phyloP scores from a whole-genome alignment of 2,888 invertebrate genomes.

The Rhamnusium bicolor region DNA sequence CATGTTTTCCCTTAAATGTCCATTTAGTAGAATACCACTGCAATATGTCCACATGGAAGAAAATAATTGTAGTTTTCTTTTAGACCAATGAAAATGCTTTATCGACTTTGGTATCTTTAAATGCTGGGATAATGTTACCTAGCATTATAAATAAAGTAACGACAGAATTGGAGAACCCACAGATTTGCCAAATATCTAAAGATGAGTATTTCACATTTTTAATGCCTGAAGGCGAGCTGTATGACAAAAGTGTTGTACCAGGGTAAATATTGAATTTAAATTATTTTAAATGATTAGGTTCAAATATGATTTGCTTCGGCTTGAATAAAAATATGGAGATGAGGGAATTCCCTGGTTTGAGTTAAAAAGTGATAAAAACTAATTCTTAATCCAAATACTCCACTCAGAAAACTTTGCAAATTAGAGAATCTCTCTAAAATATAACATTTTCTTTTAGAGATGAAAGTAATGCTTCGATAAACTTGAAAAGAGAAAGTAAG shows the following conservation, averaged over 20 bases:
- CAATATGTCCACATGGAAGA: too few species aligned
- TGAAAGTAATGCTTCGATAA: constrained; percentile 75
- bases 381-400: too few species aligned
- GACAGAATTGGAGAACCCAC: constrained; percentile 76
- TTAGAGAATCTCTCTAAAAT: too few species aligned
- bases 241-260: constrained; percentile 88
- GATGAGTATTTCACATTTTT: constrained; percentile 87
- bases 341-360: too few species aligned
- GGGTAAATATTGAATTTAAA: constrained; percentile 69
- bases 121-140: constrained; percentile 79
- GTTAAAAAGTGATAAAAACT: too few species aligned
- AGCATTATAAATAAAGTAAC: constrained; percentile 77
- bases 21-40: too few species aligned
- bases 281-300: not conserved
- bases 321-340: too few species aligned
- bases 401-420: too few species aligned
- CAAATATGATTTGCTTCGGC: not conserved
- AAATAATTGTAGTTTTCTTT: constrained; percentile 31
- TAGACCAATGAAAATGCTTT: constrained; percentile 82
- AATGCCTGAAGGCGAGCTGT: constrained; percentile 92
- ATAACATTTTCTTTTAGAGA: constrained; percentile 62
- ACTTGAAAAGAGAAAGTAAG: constrained; percentile 96
- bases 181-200: constrained; percentile 81
- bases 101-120: constrained; percentile 78
- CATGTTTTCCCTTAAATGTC: too few species aligned